Evolutionary conservation across 1,140 invertebrate species (phyloP).

Genomic region (Platorchestia sp.): DNA sequence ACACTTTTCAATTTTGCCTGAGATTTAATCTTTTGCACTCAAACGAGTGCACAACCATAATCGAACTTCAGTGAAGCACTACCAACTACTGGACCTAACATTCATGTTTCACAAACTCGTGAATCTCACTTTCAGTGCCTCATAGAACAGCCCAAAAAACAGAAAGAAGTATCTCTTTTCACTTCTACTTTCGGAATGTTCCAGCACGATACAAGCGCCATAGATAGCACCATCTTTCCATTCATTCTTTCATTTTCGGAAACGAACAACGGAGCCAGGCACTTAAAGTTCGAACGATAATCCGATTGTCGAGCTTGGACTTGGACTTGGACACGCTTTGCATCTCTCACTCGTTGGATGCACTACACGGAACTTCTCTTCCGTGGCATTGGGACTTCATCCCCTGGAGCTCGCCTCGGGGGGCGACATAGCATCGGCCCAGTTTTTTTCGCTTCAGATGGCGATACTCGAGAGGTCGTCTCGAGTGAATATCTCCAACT

Average conservation of each 20-base stretch:
- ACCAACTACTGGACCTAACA: not conserved
- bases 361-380: not conserved
- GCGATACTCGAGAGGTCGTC: not conserved
- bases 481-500: not conserved
- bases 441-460: not conserved
- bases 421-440: not conserved
- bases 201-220: not conserved
- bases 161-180: not conserved
- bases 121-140: not conserved
- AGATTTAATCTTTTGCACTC: too few relatives aligned
- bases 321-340: not conserved
- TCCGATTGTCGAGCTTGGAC: not conserved
- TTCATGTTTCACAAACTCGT: not conserved
- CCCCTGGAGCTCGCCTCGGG: too few relatives aligned
- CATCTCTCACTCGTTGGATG: conserved; percentile 6
- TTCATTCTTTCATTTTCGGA: not conserved
- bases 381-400: not conserved
- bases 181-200: not conserved
- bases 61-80: not conserved
- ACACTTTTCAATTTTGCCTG: too few relatives aligned
- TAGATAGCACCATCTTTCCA: not conserved
- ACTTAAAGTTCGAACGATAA: conserved; percentile 9
- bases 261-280: not conserved
- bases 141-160: not conserved
- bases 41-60: not conserved